Base-by-base conservation (phyloP, 2,888 invertebrate species). In the Phragmatobia fuliginosa region DNA sequence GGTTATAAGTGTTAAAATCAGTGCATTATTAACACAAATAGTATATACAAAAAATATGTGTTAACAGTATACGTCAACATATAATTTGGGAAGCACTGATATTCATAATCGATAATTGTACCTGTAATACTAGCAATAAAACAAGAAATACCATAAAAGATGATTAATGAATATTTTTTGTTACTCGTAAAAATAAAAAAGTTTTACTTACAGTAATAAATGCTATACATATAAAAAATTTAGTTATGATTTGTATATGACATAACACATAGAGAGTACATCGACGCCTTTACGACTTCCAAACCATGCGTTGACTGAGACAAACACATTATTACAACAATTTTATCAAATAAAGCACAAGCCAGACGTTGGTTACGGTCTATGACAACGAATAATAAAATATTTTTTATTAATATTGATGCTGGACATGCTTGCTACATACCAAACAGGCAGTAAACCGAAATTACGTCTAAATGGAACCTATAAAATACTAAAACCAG, bases 141-240 rank as follows among this genome's bases (percentile, higher is more conserved):
- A 64, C 5, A 33, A 28, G 8, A 10, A 36, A 60, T 28, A 69
- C 65, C 61, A 38, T 69, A 65, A 69, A 69, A 61, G 32, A 32
- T 58, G 52, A 36, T 49, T 21, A 52, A 36, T 61, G n/a, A 65
- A 64, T 52, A 65, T 31, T 61, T 56, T 69, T 52, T 11, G 21
- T 61, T 31, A 52, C 58, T n/a, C 52, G 64, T 59, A 60, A 62
- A 68, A 65, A 14, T 14, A 14, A 14, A 38, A 38, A 38, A 14
- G 38, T 38, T 38, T 38, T 38, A 38, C 38, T 38, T 11, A 14
- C 1, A 38, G 38, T 14, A 38, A 38, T 38, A 38, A 66, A 70
- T 58, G 10, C 33, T 49, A n/a, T n/a, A 36, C 11, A 66, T 70
- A 59, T 60, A 62, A 59, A n/a, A 45, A 45, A 36, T 58, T 49